Evolutionary conservation across 2,797 vertebrate genomes (phyloP).

Genomic region (Microchirus variegatus): DNA sequence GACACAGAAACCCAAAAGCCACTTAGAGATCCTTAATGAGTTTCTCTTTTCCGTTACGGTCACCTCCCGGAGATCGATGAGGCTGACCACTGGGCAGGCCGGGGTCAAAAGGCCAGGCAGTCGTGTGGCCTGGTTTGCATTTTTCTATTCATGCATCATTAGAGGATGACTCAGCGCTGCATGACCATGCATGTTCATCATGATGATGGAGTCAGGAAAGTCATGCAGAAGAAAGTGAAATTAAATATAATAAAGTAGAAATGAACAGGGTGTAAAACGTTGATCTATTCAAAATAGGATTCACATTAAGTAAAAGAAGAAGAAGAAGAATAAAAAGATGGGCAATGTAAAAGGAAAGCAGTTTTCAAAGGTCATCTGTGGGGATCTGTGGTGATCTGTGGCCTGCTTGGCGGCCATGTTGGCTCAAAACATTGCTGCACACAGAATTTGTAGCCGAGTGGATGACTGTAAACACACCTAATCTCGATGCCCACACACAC

Average conservation of each 20-base stretch:
- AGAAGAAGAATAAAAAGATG: neutral
- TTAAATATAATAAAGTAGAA: slow-evolving; percentile 36
- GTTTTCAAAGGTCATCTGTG: neutral
- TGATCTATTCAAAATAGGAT: neutral
- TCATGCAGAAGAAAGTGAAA: slow-evolving; percentile 33
- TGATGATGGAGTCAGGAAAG: slow-evolving; percentile 33
- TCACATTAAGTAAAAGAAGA: neutral
- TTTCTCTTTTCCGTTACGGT: slow-evolving; percentile 30
- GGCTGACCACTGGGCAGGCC: slow-evolving; percentile 39
- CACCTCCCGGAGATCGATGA: slow-evolving; percentile 52
- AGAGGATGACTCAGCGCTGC: slow-evolving; percentile 30
- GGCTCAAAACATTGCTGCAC: neutral
- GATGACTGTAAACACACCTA: slow-evolving; percentile 24
- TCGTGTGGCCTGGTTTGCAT: slow-evolving; percentile 23
- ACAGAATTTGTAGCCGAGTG: neutral
- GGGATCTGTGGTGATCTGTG: too few species aligned
- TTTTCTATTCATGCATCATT: slow-evolving; percentile 48
- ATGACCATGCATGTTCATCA: slow-evolving; percentile 71
- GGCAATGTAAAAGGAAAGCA: neutral
- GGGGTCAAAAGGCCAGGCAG: slow-evolving; percentile 62
- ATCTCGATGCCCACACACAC: neutral
- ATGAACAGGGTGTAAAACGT: slow-evolving; percentile 25
- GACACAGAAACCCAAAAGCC: slow-evolving; percentile 70
- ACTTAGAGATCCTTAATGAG: slow-evolving; percentile 75
- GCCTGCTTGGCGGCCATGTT: slow-evolving; percentile 12